Base-by-base conservation (phyloP, 2,797 vertebrate genomes). In the Sphenopsis melanotis region DNA sequence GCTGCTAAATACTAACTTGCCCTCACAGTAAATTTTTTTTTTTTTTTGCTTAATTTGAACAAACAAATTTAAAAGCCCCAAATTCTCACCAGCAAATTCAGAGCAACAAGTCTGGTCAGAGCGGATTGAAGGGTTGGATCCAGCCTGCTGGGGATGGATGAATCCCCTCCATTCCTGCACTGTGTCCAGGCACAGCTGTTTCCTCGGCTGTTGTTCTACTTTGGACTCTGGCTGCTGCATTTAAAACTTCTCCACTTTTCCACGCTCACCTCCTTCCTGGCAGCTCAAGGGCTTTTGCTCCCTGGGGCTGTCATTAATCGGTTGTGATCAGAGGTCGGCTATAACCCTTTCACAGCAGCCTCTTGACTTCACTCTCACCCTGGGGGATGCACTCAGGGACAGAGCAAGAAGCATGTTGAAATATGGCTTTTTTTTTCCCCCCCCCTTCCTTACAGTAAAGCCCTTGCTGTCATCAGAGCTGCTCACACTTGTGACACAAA, bases 281-380 rank as follows among this genome's bases (percentile, higher is more conserved):
- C 95, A 97, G 95, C 95, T 94, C 91, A 96, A 94, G 95, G 94
- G 95, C 95, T 94, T 87, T 91, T 0, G 0, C 86, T 96, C 95
- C 94, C 95, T 77, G 81, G 83, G 94, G 95, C 89, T 97, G 93
- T 96, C 96, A 95, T 96, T 94, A 97, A 94, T 95, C 77, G 78
- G 91, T 82, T 82, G 85, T 91, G 94, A 96, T 96, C 95, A 96
- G 95, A 96, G 94, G 94, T 86, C 46, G 13, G 95, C 93, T 93
- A 88, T 94, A 94, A 94, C 91, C 94, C 94, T 94, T 94, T 84
- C 93, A 80, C 93, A 89, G 91, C 89, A 97, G 91, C 94, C 93
- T 96, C 95, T 93, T 95, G 94, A 96, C 95, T 96, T 96, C 95
- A 76, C 70, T 95, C 88, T 76, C 95, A 94, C 85, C 94, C 94